Conservation (phyloP, 2,113 vertebrate species). For the Sminthopsis crassicaudata region DNA sequence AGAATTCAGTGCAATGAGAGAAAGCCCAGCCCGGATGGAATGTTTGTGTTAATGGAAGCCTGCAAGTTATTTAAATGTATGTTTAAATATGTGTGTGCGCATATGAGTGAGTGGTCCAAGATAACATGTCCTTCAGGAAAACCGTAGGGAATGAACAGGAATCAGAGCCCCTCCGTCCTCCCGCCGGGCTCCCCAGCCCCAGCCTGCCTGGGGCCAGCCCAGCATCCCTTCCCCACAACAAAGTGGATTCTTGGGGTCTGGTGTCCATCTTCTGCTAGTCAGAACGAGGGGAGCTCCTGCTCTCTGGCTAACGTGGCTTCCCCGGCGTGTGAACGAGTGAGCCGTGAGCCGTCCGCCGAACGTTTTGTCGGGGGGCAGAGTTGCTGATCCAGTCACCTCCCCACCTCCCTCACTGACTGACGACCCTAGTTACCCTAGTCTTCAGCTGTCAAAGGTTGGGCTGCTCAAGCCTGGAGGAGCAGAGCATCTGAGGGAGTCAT, state of each 20-base stretch:
- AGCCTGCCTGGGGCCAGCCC: not conserved
- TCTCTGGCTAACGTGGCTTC: not conserved
- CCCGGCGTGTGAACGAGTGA: not conserved
- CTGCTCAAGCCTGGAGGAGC: not conserved
- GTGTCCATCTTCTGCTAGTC: not conserved
- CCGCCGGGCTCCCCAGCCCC: too few relatives aligned
- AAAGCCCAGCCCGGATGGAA: slow-evolving; percentile 81
- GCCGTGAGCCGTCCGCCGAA: not conserved
- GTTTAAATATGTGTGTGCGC: slow-evolving; percentile 52
- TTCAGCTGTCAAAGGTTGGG: not conserved
- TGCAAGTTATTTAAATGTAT: slow-evolving; percentile 81
- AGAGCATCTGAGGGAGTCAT: not conserved
- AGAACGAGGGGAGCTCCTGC: not conserved
- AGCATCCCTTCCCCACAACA: not conserved
- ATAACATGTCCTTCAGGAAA: not conserved
- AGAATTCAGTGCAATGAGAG: slow-evolving; percentile 80
- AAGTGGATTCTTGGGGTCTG: not conserved
- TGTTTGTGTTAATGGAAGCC: slow-evolving; percentile 80
- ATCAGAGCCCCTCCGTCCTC: not conserved
- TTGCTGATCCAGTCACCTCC: not conserved
- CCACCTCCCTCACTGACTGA: not conserved
- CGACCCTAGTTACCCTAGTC: not conserved
- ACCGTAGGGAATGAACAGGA: not conserved
- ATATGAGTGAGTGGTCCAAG: not conserved
- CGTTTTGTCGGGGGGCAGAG: not conserved